These are phyloP conservation scores for Oceanodroma leucorhoa DNA, from an alignment of 2,797 vertebrate species.

Conservation along the genomic window DNA sequence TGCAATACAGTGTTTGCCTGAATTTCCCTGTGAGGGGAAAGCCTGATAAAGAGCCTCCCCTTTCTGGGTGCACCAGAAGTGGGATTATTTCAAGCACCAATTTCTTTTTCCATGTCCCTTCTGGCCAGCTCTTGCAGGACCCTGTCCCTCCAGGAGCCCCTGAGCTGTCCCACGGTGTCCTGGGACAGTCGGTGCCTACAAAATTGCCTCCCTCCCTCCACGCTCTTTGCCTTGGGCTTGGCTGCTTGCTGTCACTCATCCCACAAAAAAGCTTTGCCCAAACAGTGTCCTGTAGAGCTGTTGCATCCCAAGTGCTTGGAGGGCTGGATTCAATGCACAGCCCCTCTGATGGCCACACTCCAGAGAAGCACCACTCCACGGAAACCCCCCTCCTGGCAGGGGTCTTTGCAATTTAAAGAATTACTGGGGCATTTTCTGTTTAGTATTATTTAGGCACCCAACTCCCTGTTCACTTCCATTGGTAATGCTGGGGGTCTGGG, in stretches of 20 bases:
- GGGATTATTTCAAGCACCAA: neutral
- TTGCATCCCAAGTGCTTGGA: neutral
- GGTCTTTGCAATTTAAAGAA: neutral
- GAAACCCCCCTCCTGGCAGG: neutral
- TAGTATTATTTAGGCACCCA: neutral
- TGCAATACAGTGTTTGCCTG: neutral
- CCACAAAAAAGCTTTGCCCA: neutral
- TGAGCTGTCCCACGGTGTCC: neutral
- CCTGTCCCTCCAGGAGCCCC: neutral
- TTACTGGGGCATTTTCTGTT: neutral
- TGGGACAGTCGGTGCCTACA: neutral
- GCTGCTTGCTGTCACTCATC: neutral
- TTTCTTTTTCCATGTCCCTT: neutral
- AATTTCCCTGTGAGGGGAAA: neutral
- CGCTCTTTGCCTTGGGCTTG: neutral
- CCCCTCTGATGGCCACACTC: accelerated
- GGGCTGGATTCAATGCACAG: neutral
- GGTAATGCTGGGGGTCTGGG: neutral
- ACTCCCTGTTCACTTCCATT: accelerated
- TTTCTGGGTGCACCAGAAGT: neutral
- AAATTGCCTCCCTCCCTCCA: neutral
- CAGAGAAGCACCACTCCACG: neutral
- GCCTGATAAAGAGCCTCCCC: neutral
- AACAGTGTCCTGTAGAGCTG: neutral
- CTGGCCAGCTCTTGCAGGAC: neutral